Evolutionary conservation across 1,140 invertebrate genomes (phyloP), one percentile per base, ranked within the genome.

Genomic region (Scaptodrosophila lebanonensis): DNA sequence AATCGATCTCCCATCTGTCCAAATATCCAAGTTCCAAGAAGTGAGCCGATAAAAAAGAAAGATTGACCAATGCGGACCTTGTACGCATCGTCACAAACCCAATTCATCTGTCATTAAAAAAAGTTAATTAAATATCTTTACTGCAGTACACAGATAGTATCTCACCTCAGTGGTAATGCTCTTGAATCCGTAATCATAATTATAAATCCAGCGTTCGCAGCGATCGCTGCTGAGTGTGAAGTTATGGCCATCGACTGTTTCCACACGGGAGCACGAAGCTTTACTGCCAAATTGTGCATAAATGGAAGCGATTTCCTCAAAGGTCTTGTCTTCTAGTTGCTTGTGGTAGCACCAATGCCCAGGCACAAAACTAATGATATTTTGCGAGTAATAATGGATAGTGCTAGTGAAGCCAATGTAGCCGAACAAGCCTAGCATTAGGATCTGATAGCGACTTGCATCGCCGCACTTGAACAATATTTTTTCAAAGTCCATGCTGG

Each of bases 81-180:
- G 87, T 90, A 91, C 32, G 86, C 84, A 3, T 89, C 75, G n/a
- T 88, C 86, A 57, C 91, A 91, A 2, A 91, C 88, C 91, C 91
- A 91, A 62, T 91, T 83, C 2, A 89, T 68, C 90, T 91, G 61
- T 18, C 66, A 66, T 38, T 4, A 25, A 12, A 12, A 29, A 22
- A 9, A 36, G 0, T 13, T 38, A 48, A 57, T 39, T 36, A 20
- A 44, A n/a, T 15, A 3, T 15, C 17, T 3, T 3, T 12, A 11
- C 0, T 11, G 7, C 17, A 17, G 1, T n/a, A 15, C 20, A 6
- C 44, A 15, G 11, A 15, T 36, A n/a, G 8, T 3, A 49, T 51
- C 76, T 56, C 60, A 90, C 90, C 73, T 91, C 89, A 9, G 89
- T 87, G 29, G 89, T 88, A 53, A 90, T 88, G 52, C 89, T 90